phyloP scores from a whole-genome alignment of 2,113 vertebrate species.

The Arenaria interpres region DNA sequence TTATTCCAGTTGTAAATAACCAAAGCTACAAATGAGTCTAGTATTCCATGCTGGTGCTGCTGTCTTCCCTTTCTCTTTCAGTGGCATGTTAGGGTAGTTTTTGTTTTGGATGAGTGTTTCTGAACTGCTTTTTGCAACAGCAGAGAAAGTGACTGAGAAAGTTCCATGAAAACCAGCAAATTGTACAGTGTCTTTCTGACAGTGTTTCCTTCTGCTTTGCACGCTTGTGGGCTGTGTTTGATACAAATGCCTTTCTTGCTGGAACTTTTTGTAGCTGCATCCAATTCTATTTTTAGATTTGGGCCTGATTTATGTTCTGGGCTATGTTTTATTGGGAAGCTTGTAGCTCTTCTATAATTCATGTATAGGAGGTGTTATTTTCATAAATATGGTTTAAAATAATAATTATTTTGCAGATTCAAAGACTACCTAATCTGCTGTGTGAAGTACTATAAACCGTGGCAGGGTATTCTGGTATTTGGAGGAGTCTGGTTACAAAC shows the following conservation, averaged over 20 bases:
- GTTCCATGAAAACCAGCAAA: conserved; percentile 12
- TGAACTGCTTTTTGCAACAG: background rate
- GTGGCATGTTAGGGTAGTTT: background rate
- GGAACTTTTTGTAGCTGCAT: background rate
- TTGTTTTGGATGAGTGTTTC: conserved; percentile 1
- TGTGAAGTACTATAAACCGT: background rate
- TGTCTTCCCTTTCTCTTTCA: background rate
- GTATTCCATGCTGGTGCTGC: background rate
- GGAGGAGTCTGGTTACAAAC: background rate
- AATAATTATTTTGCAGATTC: background rate
- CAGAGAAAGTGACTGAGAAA: background rate
- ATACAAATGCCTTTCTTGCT: background rate
- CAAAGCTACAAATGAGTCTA: background rate
- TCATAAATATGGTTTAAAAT: background rate
- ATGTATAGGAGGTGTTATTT: background rate
- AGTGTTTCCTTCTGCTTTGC: background rate
- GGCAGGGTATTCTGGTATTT: background rate
- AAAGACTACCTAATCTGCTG: background rate
- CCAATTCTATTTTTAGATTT: background rate
- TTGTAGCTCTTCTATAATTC: background rate
- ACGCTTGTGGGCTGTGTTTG: conserved; percentile 1
- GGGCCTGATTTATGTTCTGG: background rate
- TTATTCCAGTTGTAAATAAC: background rate
- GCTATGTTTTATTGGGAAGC: background rate
- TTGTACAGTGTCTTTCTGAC: background rate